Evolutionary conservation across 2,888 invertebrate species (phyloP).

Genomic region (Drosophila conformis): DNA sequence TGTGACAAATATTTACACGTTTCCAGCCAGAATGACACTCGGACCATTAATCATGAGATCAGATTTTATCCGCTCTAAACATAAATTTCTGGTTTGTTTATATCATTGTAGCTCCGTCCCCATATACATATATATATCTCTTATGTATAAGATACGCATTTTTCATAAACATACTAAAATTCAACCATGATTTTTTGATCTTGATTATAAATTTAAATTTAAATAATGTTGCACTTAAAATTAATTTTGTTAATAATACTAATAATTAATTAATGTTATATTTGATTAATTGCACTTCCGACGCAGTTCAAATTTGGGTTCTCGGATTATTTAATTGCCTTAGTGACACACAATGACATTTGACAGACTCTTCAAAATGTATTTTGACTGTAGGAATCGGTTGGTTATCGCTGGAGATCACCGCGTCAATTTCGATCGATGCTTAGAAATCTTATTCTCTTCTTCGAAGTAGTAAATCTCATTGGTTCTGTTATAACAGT

Average conservation of each 20-base stretch:
- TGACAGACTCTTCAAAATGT: background rate
- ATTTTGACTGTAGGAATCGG: background rate
- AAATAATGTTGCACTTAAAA: background rate
- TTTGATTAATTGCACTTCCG: background rate
- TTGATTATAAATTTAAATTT: background rate
- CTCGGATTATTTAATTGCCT: background rate
- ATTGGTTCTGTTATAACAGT: background rate
- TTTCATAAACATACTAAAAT: background rate
- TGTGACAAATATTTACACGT: background rate
- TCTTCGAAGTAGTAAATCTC: background rate
- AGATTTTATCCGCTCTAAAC: background rate
- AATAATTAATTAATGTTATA: background rate
- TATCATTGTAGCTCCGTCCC: background rate
- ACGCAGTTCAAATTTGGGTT: background rate
- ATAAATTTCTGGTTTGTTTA: background rate
- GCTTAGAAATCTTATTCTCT: background rate
- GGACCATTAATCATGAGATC: background rate
- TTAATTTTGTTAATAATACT: no score
- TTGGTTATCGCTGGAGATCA: background rate
- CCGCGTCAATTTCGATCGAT: no score
- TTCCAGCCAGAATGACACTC: background rate
- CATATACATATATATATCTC: background rate
- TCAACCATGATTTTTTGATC: background rate
- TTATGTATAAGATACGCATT: background rate
- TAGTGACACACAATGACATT: background rate